Base-by-base conservation (phyloP, 2,888 invertebrate species). In the Trichacis sp. region DNA sequence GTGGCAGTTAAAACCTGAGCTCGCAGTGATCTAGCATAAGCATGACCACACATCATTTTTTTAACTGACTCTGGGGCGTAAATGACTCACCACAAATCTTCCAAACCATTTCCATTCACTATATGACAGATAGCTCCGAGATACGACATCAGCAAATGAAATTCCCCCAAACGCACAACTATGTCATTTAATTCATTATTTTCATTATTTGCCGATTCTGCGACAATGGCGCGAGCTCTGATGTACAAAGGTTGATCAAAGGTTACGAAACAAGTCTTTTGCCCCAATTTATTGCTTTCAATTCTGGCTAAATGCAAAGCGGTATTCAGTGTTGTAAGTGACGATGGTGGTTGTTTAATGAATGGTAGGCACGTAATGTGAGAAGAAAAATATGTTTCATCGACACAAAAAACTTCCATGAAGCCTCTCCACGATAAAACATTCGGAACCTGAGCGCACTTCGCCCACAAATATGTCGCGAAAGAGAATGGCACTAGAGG, bases 391-490 rank as follows among this genome's bases (percentile, higher is more conserved):
- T 64, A 73, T 46, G 60, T 55, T 49, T 52, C 63, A 53, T 64
- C 8, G 1, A 1, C 6, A 68, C 76, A 77, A 17, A 76, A 64
- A 36, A 70, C 70, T 69, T 78, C 58, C 76, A 80, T 66, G 73
- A 73, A 82, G 14, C 79, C 79, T 67, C 79, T 78, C 78, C 77
- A 81, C 24, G 8, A 24, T 8, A 5, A 24, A 8, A 8, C 8
- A 24, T 24, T 24, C 24, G 14, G 4, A 9, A 40, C 40, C 15
- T 40, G 8, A 9, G 15, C 14, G 40, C 15, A 40, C 14, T 12
- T 40, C 9, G 40, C 15, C 15, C 1, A 40, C 14, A 40, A 40
- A 9, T 40, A 40, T 15, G 40, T 15, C 12, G 15, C 33, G n/a
- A 33, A 33, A 11, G 33, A 2, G 6, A n/a, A 2, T 33, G 33